Evolutionary conservation across 2,113 vertebrate species (phyloP), one percentile per base, ranked within the genome.

Genomic region (Phainopepla nitens): DNA sequence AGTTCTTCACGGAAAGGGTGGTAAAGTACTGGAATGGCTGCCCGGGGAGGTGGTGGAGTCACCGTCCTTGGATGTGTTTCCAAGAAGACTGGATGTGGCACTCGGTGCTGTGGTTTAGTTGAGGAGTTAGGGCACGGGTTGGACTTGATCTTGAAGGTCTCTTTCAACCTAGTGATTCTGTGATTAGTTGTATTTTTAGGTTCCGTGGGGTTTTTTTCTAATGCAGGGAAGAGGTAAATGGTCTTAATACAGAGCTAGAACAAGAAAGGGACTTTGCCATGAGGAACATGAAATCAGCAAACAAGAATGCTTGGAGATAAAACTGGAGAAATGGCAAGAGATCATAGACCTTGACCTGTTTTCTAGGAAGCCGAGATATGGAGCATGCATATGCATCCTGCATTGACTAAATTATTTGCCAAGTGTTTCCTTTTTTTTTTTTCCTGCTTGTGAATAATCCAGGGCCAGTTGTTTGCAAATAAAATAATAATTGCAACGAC

Each of bases 351-450:
- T 14, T 80, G 31, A 23, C 12, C 10, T 10, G 3, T 64, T 54
- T 61, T 66, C 2, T 7, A 53, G 65, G 33, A 78, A 78, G 42
- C 41, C 8, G 73, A 8, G 71, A 53, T n/a, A 42, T 27, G 64
- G 21, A 65, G 19, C 7, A 15, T 45, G 15, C 39, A 39, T 39
- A 39, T 39, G 39, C 12, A 39, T 39, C 39, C 39, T 39, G 39
- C 7, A 4, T 29, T 49, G 17, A 27, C 15, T 77, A 54, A 86
- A 50, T 73, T 24, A 62, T 82, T 92, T 69, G 24, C 13, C 3
- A 10, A 35, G 13, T 29, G 1, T 2, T 1, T 54, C 27, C 27
- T 10, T 7, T 6, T 3, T 49, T 6, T 31, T n/a, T 20, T 28
- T n/a, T 15, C 8, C 24, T 11, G 0, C 6, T 47, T 42, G 10